Base-by-base conservation (phyloP, 2,888 invertebrate species). In the Tupiocoris notatus region DNA sequence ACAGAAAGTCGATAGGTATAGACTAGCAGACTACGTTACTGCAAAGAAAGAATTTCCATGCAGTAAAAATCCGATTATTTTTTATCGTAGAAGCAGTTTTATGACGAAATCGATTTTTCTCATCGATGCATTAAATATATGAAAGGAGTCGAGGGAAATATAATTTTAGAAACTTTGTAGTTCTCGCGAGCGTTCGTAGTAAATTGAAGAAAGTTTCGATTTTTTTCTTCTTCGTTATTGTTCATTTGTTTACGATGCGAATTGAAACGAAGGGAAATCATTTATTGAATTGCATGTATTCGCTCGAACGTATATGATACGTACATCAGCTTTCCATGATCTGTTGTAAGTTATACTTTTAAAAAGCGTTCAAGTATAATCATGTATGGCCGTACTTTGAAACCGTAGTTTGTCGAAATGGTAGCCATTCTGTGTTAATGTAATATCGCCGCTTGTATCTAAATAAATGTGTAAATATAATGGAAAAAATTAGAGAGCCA, bases 381-480 rank as follows among this genome's bases (percentile, higher is more conserved):
- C 2, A 24, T 2, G 24, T 70, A 24, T 62, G 54, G 20, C 17
- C 39, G 39, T 39, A 7, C 3, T 7, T 39, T 7, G 39, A 39
- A 70, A 23, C 18, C n/a, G 63, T 73, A 62, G 62, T n/a, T 62
- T 61, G 17, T 22, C 25, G n/a, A 18, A 62, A 63, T 24, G 62
- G 39, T 73, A 73, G 75, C 18, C 39, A 58, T 23, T 75, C 58
- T 17, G 66, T 75, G 75, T 75, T 66, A 66, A 65, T 66, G 66
- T 75, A 20, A 75, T 59, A 59, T 66, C 61, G 61, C 39, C 24
- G 74, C 74, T 74, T 74, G 74, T 74, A 74, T 74, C 63, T 63
- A 63, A 63, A 73, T 71, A 73, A 65, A 59, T 65, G 66, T 76
- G 76, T 77, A 77, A 77, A 71, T 77, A 77, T 57, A 77, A 64